Evolutionary conservation across 2,888 invertebrate genomes (phyloP), one percentile per base, ranked within the genome.

Genomic region (Drosophila percnosoma): DNA sequence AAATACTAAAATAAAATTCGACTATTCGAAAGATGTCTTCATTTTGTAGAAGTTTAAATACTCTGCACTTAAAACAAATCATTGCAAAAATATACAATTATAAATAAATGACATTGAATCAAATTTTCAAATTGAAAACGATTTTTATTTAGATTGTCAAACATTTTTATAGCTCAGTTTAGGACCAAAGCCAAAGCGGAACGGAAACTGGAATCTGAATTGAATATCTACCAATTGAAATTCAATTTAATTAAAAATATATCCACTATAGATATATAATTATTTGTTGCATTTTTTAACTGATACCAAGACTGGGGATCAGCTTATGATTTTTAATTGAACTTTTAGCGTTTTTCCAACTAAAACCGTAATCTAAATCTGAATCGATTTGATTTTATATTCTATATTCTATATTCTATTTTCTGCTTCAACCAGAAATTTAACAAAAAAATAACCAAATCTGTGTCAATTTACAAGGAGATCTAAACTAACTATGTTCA

Each of bases 1-100:
- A 68, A 61, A 33, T 64, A 54, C 62, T 58, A 52, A 42, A 51
- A 45, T n/a, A 33, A n/a, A 2, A 13, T 18, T 34, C 36, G 38
- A 55, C 7, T 13, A 21, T 4, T 27, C 6, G 13, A 52, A 33
- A 21, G 2, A n/a, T 31, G n/a, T 2, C n/a, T 13, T 33, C 11
- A 31, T n/a, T 4, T n/a, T 18, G 2, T 4, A 11, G 73, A 57
- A 34, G 7, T 3, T 27, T 0, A 34, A 49, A 64, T 72, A 38
- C 64, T 11, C 58, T 79, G 27, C 3, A 5, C 10, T 27, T 10
- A 27, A 27, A 5, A 21, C 10, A 36, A 36, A 18, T 18, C 18
- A 38, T 38, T 1, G 7, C 3, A 8, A 18, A 7, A 8, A 18
- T 0, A 4, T 18, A 8, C 18, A 18, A 4, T 38, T 18, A 38